Percentiles rank a stretch among this genome's conserved stretches.
Evolutionary conservation across 2,888 invertebrate genomes (phyloP).

Genomic region (Linnaemya vulpina): DNA sequence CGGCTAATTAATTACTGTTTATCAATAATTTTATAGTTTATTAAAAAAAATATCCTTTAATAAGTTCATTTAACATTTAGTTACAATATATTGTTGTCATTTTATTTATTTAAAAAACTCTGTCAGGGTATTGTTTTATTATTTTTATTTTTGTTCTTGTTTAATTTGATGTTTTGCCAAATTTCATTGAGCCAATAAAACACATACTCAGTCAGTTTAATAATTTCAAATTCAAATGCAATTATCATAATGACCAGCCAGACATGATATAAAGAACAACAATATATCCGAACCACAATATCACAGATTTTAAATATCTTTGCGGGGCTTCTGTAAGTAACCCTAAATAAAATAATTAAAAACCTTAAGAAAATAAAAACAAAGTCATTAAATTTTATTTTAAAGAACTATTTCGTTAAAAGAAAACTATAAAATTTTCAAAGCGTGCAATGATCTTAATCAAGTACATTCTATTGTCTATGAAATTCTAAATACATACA

Average conservation of each 20-base stretch:
- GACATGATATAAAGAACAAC: constrained; percentile 10
- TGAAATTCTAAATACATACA: constrained; percentile 14
- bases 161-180: constrained; percentile 61
- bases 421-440: constrained; percentile 22
- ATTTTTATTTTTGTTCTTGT: background rate
- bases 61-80: background rate
- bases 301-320: constrained; percentile 5
- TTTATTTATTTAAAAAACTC: background rate
- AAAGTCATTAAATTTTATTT: background rate
- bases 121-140: background rate
- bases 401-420: background rate
- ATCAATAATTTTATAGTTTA: background rate
- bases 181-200: constrained; percentile 56
- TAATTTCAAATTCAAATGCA: background rate
- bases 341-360: constrained; percentile 2
- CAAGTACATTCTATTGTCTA: constrained; percentile 6
- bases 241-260: constrained; percentile 23
- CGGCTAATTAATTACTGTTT: too few species aligned
- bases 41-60: background rate
- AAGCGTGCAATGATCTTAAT: constrained; percentile 6
- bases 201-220: constrained; percentile 30
- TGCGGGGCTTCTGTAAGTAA: background rate
- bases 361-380: background rate
- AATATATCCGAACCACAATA: background rate
- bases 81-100: background rate